Percentiles rank a stretch among this genome's conserved stretches.
These are phyloP conservation scores for Nephrotoma appendiculata DNA, from an alignment of 2,888 invertebrate genomes.

Conservation along the genomic window DNA sequence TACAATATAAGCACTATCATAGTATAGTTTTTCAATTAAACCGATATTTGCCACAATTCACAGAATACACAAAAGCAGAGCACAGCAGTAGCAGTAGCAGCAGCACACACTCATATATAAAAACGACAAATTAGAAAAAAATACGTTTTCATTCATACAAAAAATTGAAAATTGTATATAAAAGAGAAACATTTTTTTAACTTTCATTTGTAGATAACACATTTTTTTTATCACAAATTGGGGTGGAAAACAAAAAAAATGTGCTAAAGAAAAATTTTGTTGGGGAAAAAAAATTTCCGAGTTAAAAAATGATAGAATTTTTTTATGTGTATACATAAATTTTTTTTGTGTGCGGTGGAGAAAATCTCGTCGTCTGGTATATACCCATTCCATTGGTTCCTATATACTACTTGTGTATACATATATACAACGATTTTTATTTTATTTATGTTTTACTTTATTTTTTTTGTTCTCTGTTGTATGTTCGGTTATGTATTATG, in stretches of 20 bases:
- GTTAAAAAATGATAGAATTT: neutral
- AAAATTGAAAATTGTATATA: neutral
- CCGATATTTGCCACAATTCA: neutral
- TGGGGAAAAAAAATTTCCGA: neutral
- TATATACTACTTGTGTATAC: neutral
- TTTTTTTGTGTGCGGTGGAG: neutral
- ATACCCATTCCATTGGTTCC: neutral
- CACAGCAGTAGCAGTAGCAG: neutral
- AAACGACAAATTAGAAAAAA: neutral
- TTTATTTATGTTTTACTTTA: neutral
- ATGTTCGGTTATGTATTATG: neutral
- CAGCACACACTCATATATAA: neutral
- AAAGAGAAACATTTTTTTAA: neutral
- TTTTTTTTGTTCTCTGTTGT: neutral
- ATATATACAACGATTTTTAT: neutral
- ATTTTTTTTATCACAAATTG: neutral
- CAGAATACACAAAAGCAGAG: neutral
- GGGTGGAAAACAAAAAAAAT: neutral
- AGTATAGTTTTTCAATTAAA: neutral
- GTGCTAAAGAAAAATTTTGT: too few relatives aligned
- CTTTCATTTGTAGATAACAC: neutral
- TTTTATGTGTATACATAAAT: neutral
- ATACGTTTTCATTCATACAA: neutral
- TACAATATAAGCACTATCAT: neutral
- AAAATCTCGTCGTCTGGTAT: neutral